A percentile compares a stretch with the other conserved stretches of the same genome.
Evolutionary conservation across 2,113 vertebrate genomes (phyloP).

Genomic region (Leptocoma aspasia): DNA sequence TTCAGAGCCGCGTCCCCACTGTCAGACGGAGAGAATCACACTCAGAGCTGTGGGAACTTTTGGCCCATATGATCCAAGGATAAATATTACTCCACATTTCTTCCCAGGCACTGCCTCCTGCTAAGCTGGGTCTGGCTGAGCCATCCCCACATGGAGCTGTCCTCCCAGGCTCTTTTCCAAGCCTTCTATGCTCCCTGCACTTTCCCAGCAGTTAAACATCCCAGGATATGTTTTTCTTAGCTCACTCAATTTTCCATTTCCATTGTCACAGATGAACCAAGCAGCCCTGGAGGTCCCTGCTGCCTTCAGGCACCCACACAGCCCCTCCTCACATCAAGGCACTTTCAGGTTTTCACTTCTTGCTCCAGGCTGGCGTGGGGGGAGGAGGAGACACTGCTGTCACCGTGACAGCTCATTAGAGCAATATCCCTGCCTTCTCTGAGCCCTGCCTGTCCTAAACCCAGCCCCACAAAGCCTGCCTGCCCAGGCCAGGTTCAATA

Average conservation of each 20-base stretch:
- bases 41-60: background rate
- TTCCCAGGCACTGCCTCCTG: background rate
- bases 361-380: background rate
- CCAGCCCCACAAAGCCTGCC: background rate
- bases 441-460: background rate
- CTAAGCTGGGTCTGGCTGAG: background rate
- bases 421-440: background rate
- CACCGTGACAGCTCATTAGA: constrained; percentile 36
- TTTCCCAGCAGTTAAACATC: background rate
- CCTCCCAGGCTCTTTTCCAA: background rate
- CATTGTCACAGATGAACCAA: background rate
- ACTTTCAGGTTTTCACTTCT: background rate
- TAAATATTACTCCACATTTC: background rate
- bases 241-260: background rate
- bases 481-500: background rate
- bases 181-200: background rate
- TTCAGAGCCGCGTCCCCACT: background rate
- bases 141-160: rapidly evolving
- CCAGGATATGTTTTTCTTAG: background rate
- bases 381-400: background rate
- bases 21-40: background rate
- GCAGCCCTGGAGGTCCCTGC: rapidly evolving
- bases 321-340: background rate
- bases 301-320: background rate
- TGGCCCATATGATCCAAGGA: background rate